These are phyloP conservation scores for Bellardia bayeri DNA, from an alignment of 2,888 invertebrate genomes.

Conservation along the genomic window DNA sequence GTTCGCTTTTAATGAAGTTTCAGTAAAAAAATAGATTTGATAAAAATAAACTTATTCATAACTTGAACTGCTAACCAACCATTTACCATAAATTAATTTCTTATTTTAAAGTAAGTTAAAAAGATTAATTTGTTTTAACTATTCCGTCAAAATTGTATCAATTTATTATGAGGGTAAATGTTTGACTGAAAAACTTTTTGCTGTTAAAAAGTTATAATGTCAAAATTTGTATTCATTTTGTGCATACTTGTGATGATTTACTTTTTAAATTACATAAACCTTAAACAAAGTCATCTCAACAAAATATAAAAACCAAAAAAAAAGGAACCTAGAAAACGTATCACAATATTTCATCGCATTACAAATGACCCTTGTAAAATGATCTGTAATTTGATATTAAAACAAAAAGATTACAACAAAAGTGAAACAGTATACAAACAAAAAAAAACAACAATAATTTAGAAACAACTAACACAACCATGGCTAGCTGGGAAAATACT, in stretches of 20 bases:
- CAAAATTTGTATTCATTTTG: constrained; percentile 17
- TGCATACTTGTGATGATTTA: constrained; percentile 3
- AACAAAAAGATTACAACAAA: background rate
- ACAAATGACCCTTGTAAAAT: constrained; percentile 66
- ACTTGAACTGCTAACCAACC: background rate
- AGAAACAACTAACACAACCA: background rate
- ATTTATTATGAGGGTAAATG: background rate
- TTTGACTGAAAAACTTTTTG: constrained; percentile 3
- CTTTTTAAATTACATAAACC: constrained; percentile 11
- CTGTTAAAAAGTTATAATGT: constrained; percentile 11
- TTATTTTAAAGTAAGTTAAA: background rate
- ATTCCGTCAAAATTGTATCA: background rate
- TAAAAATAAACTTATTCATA: background rate
- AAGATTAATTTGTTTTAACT: background rate
- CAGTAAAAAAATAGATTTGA: background rate
- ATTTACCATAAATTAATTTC: background rate
- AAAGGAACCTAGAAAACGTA: background rate
- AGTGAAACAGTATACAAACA: background rate
- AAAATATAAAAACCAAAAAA: background rate
- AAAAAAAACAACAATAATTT: constrained; percentile 10
- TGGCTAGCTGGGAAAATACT: background rate
- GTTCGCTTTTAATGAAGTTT: too few relatives aligned
- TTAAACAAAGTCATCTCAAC: background rate
- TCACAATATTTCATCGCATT: constrained; percentile 58
- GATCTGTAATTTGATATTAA: constrained; percentile 61